A percentile compares a stretch with the other conserved stretches of the same genome.
These are phyloP conservation scores for Agriopis leucophaearia DNA, from an alignment of 2,888 invertebrate species.

Conservation along the genomic window DNA sequence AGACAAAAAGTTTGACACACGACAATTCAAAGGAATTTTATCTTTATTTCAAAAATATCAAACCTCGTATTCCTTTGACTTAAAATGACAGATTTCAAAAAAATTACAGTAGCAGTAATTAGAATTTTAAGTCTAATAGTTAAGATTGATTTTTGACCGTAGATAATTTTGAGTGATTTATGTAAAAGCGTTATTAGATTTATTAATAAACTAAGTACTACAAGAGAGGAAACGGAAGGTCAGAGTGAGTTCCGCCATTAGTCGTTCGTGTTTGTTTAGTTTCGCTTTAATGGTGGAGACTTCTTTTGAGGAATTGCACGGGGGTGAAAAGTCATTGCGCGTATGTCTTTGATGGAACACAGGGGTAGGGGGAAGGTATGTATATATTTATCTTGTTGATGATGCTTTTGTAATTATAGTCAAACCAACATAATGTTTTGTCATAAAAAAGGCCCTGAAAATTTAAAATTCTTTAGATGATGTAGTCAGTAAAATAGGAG, in stretches of 20 bases:
- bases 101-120: background rate
- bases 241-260: constrained; percentile 66
- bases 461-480: no score
- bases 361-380: constrained; percentile 1
- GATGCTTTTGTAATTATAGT: constrained; percentile 7
- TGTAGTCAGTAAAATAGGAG: no score
- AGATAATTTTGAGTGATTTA: constrained; percentile 55
- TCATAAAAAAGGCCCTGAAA: no score
- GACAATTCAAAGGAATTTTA: background rate
- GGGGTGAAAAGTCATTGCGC: constrained; percentile 52
- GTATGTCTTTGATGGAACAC: constrained; percentile 37
- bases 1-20: background rate
- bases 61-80: background rate
- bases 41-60: background rate
- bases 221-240: constrained; percentile 57
- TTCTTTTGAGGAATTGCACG: constrained; percentile 53
- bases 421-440: no score
- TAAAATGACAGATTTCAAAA: background rate
- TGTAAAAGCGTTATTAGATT: constrained; percentile 59
- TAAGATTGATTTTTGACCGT: constrained; percentile 26
- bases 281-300: constrained; percentile 54
- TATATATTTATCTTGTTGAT: background rate
- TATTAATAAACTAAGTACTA: constrained; percentile 61
- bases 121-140: accelerated
- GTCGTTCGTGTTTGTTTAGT: constrained; percentile 61